Base-by-base conservation (phyloP, 2,113 vertebrate genomes). In the Caranx melampygus region DNA sequence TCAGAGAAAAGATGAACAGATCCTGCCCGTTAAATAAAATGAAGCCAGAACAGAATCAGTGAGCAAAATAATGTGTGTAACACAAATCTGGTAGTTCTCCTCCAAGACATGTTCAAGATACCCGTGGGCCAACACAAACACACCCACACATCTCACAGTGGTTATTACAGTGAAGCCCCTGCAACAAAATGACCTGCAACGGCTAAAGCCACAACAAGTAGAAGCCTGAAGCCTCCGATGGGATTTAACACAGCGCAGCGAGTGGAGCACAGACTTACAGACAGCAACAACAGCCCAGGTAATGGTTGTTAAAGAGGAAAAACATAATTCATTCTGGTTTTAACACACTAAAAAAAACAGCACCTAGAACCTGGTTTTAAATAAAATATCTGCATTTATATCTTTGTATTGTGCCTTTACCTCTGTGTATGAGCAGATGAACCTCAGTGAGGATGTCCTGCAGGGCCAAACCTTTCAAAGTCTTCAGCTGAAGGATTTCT, bases 361-460 rank as follows among this genome's bases (percentile, higher is more conserved):
- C 20, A 52, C 51, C 11, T 5, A 12, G 3, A 3, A 18, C 14
- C 20, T 20, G 7, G 7, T 57, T 58, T 55, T 26, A 65, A 58
- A 66, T 21, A 3, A 71, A 40, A 20, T 20, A 20, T 18, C 1
- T 10, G 6, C 2, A n/a, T 35, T 20, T 40, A 26, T 26, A 26
- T 26, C 26, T 26, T 26, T 26, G 26, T 26, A 13, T 52, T 16
- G 37, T 4, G 16, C 0, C 6, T 75, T 89, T 79, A 99, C 98
- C 97, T 96, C 97, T 94, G 88, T 99, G 98, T 84, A 99, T 92
- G 0, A 99, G 97, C 65, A 97, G 84, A 82, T 99, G 98, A 57
- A 99, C 92, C 87, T 99, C 97, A 0, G 97, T 97, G 82, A 99
- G 95, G 88, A 99, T 98, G 64, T 99, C 98, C 0, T 99, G 96